A percentile compares a stretch with the other conserved stretches of the same genome.
phyloP scores from a whole-genome alignment of 2,797 vertebrate genomes.

The Macropodus opercularis region DNA sequence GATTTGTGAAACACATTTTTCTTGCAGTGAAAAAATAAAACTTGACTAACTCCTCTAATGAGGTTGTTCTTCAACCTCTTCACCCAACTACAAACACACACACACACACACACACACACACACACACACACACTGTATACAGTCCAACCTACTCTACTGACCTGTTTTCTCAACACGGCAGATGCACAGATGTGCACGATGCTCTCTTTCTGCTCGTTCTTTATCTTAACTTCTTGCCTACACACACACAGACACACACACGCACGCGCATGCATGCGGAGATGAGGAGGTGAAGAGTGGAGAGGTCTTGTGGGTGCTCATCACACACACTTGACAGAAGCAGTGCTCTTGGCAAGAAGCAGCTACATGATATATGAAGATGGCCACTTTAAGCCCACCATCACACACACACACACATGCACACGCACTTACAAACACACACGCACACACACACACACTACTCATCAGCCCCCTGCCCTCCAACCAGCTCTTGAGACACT shows the following conservation, averaged over 20 bases:
- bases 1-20: not conserved
- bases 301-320: slow-evolving; percentile 71
- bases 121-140: slow-evolving; percentile 7
- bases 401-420: slow-evolving; percentile 22
- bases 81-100: slow-evolving; percentile 11
- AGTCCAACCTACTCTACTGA: slow-evolving; percentile 64
- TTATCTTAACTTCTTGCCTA: slow-evolving; percentile 8
- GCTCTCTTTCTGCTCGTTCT: slow-evolving; percentile 20
- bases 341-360: slow-evolving; percentile 70
- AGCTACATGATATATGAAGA: slow-evolving; percentile 77
- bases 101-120: slow-evolving; percentile 10
- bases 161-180: slow-evolving; percentile 67
- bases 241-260: slow-evolving; percentile 16
- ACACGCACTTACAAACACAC: slow-evolving; percentile 23
- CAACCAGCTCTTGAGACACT: slow-evolving; percentile 70
- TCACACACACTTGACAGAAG: slow-evolving; percentile 77
- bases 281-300: slow-evolving; percentile 35
- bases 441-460: slow-evolving; percentile 22
- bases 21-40: slow-evolving; percentile 5
- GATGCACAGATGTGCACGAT: slow-evolving; percentile 44
- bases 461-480: slow-evolving; percentile 71
- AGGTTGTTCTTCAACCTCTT: too few relatives aligned
- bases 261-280: slow-evolving; percentile 6
- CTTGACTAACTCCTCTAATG: too few relatives aligned
- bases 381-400: slow-evolving; percentile 63